Conservation (phyloP, 2,888 invertebrate species). For the Epicampocera succincta region DNA sequence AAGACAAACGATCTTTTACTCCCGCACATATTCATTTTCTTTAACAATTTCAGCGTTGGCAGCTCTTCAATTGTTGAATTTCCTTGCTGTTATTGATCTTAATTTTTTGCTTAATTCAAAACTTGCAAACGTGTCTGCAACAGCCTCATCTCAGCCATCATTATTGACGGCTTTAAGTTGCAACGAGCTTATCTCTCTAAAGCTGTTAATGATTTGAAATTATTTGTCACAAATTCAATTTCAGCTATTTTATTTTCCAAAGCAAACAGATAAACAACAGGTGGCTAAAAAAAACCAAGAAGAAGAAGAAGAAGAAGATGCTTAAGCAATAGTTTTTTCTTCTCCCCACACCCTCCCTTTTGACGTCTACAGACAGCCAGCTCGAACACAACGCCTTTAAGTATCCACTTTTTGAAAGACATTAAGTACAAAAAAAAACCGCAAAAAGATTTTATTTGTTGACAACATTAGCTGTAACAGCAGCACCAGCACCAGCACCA, state of each 20-base stretch:
- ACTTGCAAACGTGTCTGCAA: background rate
- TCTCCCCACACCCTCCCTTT: constrained; percentile 13
- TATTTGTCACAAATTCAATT: constrained; percentile 64
- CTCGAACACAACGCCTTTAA: constrained; percentile 50
- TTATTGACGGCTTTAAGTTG: constrained; percentile 11
- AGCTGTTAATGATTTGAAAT: constrained; percentile 66
- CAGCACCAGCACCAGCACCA: background rate
- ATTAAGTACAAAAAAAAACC: constrained; percentile 49
- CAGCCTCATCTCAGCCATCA: constrained; percentile 28
- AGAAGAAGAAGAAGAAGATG: constrained; percentile 21
- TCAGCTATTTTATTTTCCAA: constrained; percentile 12
- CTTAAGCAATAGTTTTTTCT: background rate
- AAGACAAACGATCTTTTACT: too few relatives aligned
- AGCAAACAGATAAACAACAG: constrained; percentile 50
- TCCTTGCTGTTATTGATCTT: too few relatives aligned
- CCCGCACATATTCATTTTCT: too few relatives aligned
- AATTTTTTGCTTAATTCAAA: background rate
- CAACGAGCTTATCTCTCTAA: constrained; percentile 39
- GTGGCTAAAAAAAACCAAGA: constrained; percentile 53
- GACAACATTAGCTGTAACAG: constrained; percentile 17
- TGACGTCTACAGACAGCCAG: background rate
- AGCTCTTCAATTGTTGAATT: too few relatives aligned
- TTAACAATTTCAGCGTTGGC: too few relatives aligned
- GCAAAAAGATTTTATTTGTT: constrained; percentile 61
- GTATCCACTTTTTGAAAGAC: too few relatives aligned